A percentile compares a stretch with the other conserved stretches of the same genome.
Evolutionary conservation across 2,888 invertebrate genomes (phyloP).

Genomic region (Muschampia plurimacula): DNA sequence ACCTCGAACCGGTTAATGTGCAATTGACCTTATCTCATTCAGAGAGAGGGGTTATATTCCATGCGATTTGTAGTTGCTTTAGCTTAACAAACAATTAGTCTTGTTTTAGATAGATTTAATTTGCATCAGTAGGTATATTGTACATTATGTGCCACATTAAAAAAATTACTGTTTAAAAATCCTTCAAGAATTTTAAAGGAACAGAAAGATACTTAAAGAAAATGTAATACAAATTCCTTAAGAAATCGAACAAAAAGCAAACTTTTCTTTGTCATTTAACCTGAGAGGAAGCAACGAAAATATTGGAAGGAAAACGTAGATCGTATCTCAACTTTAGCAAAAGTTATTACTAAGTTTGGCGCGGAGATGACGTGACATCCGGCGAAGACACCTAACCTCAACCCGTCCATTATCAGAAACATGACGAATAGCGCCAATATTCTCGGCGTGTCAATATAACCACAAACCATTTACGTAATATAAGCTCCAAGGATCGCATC

Average conservation of each 20-base stretch:
- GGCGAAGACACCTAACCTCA: constrained; percentile 44
- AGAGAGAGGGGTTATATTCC: not conserved
- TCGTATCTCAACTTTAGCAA: constrained; percentile 29
- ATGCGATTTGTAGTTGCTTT: constrained; percentile 5
- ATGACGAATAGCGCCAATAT: constrained; percentile 39
- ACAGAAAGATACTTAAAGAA: not conserved
- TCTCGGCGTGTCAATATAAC: constrained; percentile 35
- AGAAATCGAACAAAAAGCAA: not conserved
- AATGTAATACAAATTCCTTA: not conserved
- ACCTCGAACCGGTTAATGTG: not conserved
- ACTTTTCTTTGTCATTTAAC: constrained; percentile 4
- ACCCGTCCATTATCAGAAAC: constrained; percentile 47
- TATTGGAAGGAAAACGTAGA: constrained; percentile 25
- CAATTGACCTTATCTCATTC: not conserved
- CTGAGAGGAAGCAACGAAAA: constrained; percentile 11
- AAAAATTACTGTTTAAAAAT: not conserved
- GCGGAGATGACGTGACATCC: constrained; percentile 37
- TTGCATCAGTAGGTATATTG: too few relatives aligned
- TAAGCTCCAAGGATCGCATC: constrained; percentile 32
- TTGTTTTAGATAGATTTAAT: constrained; percentile 12
- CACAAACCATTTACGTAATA: constrained; percentile 34
- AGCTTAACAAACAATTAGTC: constrained; percentile 10
- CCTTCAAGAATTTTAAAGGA: not conserved
- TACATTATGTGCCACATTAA: too few relatives aligned
- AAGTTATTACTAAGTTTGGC: constrained; percentile 39